Evolutionary conservation across 2,888 invertebrate species (phyloP).

Genomic region (Rhingia campestris): DNA sequence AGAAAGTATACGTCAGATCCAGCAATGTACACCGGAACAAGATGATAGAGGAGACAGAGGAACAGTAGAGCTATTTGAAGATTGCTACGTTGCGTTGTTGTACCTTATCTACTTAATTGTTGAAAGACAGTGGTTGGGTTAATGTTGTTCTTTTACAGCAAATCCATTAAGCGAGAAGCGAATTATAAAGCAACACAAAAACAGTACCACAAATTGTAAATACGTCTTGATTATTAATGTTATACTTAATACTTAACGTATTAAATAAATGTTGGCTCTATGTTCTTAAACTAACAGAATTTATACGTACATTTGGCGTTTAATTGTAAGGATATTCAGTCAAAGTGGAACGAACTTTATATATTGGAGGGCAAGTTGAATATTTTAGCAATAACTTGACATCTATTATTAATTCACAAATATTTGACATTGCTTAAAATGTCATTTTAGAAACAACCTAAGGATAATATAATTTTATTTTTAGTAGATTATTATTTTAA

Average conservation of each 20-base stretch:
- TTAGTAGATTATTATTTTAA: no score
- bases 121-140: background rate
- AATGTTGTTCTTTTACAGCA: background rate
- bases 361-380: no score
- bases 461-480: no score
- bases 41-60: slow-evolving; percentile 15
- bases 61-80: slow-evolving; percentile 11
- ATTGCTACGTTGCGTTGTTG: slow-evolving; percentile 2
- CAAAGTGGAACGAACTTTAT: no score
- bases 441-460: no score
- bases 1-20: slow-evolving; percentile 5
- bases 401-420: no score
- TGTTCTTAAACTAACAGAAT: slow-evolving; percentile 2
- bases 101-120: slow-evolving; percentile 2
- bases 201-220: background rate
- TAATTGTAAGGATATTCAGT: background rate
- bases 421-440: no score
- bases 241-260: background rate
- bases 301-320: background rate
- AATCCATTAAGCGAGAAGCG: background rate
- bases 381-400: no score
- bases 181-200: slow-evolving; percentile 3
- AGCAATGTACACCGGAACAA: slow-evolving; percentile 12
- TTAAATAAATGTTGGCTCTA: background rate
- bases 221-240: background rate